Conservation (phyloP, 1,140 invertebrate genomes). For the Bombus affinis region DNA sequence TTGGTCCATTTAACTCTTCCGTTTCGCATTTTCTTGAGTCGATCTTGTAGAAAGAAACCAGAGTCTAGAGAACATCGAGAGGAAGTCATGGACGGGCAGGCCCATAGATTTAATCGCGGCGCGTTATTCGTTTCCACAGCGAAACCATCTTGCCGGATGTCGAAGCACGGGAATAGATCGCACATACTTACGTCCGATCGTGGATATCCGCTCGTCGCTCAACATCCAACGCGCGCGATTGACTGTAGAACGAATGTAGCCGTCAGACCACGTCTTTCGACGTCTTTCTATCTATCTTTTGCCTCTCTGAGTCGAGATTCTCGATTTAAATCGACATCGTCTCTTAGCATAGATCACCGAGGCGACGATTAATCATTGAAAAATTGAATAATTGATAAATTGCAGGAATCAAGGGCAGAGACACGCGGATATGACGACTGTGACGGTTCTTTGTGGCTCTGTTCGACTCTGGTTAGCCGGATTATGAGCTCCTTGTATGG, state of each 20-base stretch:
- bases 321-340: background rate
- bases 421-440: slow-evolving; percentile 38
- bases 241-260: slow-evolving; percentile 24
- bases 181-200: slow-evolving; percentile 33
- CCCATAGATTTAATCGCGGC: slow-evolving; percentile 58
- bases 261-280: slow-evolving; percentile 3
- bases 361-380: slow-evolving; percentile 56
- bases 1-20: background rate
- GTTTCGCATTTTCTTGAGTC: slow-evolving; percentile 5
- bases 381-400: slow-evolving; percentile 64
- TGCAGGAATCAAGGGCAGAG: slow-evolving; percentile 49
- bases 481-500: slow-evolving; percentile 43
- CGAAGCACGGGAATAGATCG: slow-evolving; percentile 39
- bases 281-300: background rate
- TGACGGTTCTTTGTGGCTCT: slow-evolving; percentile 11
- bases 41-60: background rate
- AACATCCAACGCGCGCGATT: slow-evolving; percentile 6
- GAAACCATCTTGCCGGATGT: slow-evolving; percentile 31
- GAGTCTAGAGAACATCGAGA: background rate
- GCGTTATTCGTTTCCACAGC: slow-evolving; percentile 51
- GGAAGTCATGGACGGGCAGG: slow-evolving; percentile 31
- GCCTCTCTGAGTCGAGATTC: background rate
- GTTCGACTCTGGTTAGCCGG: background rate
- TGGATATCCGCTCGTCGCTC: slow-evolving; percentile 35
- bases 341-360: background rate